Conservation (phyloP, 2,113 vertebrate species). For the Elephas maximus region DNA sequence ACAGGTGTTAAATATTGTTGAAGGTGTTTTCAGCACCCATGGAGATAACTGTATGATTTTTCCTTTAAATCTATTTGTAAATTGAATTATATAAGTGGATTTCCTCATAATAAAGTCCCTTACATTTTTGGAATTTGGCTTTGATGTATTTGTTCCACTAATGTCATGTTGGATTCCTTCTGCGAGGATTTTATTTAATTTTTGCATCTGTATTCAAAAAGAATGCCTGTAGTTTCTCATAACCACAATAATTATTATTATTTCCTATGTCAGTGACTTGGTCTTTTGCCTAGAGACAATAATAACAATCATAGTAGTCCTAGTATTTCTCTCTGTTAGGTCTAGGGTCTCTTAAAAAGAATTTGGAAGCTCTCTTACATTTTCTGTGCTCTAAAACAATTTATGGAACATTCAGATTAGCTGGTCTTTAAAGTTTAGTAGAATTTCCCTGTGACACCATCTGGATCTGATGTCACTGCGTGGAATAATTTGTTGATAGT, state of each 20-base stretch:
- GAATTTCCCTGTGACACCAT: background rate
- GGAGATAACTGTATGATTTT: background rate
- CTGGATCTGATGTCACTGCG: background rate
- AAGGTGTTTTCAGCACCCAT: background rate
- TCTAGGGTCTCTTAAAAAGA: background rate
- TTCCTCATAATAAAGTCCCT: conserved; percentile 24
- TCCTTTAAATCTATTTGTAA: background rate
- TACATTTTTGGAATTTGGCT: background rate
- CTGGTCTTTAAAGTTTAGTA: background rate
- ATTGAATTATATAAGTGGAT: background rate
- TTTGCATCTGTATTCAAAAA: background rate
- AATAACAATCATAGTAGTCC: no score
- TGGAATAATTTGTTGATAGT: background rate
- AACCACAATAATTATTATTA: background rate
- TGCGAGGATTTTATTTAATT: conserved; percentile 17
- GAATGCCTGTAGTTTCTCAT: background rate
- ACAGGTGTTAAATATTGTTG: background rate
- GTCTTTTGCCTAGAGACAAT: no score
- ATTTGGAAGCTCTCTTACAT: background rate
- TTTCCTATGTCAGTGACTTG: background rate
- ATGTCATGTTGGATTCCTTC: background rate
- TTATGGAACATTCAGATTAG: background rate
- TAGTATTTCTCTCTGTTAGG: background rate
- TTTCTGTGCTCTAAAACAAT: background rate
- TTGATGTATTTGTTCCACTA: conserved; percentile 48